Conservation (phyloP, 2,888 invertebrate species). For the Dinocampus coccinellae region DNA sequence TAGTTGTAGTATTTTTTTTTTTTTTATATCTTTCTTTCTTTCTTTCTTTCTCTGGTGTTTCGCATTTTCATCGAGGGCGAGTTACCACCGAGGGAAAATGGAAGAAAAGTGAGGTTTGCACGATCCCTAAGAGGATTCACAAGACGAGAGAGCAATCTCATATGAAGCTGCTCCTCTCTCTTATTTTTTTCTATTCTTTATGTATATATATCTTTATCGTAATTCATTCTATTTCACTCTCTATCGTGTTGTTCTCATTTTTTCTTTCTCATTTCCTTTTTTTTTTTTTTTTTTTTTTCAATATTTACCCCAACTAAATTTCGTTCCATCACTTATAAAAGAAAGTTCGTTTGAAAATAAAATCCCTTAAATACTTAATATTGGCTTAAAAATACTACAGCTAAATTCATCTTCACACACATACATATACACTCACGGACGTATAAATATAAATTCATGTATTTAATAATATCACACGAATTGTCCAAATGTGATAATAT, state of each 20-base stretch:
- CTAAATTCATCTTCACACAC: too few relatives aligned
- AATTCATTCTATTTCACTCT: conserved; percentile 1
- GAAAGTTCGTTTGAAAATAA: not conserved
- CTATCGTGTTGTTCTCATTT: too few relatives aligned
- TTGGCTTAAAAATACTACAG: too few relatives aligned
- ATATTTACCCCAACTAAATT: too few relatives aligned
- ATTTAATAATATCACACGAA: not conserved
- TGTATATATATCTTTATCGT: conserved; percentile 14
- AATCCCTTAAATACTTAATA: not conserved
- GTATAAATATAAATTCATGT: too few relatives aligned
- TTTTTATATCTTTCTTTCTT: not conserved
- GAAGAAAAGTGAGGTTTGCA: not conserved
- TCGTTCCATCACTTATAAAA: too few relatives aligned
- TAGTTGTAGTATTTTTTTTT: too few relatives aligned
- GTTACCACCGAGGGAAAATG: not conserved
- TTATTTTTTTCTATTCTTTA: not conserved
- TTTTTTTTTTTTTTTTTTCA: not conserved
- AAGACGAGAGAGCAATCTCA: conserved; percentile 24
- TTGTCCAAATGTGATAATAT: not conserved
- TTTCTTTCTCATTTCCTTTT: too few relatives aligned
- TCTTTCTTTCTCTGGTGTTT: not conserved
- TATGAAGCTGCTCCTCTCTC: not conserved
- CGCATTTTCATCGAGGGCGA: not conserved
- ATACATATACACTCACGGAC: not conserved
- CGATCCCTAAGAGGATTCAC: conserved; percentile 23